Evolutionary conservation across 2,888 invertebrate genomes (phyloP).

Genomic region (Fabriciana adippe): DNA sequence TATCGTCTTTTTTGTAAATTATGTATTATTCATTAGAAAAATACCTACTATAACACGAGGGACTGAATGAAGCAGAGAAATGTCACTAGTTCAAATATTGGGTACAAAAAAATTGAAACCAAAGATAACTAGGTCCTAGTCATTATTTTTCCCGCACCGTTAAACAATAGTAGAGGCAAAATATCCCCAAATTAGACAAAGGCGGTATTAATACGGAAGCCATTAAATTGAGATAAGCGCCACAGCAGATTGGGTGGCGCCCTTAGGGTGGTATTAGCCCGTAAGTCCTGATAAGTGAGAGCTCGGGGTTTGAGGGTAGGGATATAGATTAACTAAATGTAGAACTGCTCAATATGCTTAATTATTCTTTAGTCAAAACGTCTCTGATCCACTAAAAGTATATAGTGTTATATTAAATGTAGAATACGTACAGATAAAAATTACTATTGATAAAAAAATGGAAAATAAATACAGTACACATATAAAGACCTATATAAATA

Average conservation of each 20-base stretch:
- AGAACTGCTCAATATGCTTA: conserved; percentile 23
- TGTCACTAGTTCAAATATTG: too few relatives aligned
- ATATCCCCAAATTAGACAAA: conserved; percentile 78
- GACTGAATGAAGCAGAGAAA: too few relatives aligned
- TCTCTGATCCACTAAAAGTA: too few relatives aligned
- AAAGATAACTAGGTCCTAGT: conserved; percentile 42
- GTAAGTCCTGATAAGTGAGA: conserved; percentile 78
- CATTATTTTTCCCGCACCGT: conserved; percentile 75
- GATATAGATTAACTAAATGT: conserved; percentile 56
- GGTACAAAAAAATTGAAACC: conserved; percentile 28
- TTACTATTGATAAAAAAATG: too few relatives aligned
- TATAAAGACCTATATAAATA: too few relatives aligned
- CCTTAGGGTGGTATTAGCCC: conserved; percentile 78
- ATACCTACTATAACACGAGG: too few relatives aligned
- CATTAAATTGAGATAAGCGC: conserved; percentile 82
- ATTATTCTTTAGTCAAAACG: not conserved
- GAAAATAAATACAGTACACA: too few relatives aligned
- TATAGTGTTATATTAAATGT: too few relatives aligned
- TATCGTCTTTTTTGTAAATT: too few relatives aligned
- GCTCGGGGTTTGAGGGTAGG: conserved; percentile 60
- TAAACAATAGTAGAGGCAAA: conserved; percentile 65
- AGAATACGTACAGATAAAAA: too few relatives aligned
- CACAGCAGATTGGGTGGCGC: conserved; percentile 77
- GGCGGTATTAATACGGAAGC: conserved; percentile 80
- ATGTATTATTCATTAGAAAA: not conserved